Evolutionary conservation across 1,140 invertebrate genomes (phyloP).

Genomic region (Megalopta genalis): DNA sequence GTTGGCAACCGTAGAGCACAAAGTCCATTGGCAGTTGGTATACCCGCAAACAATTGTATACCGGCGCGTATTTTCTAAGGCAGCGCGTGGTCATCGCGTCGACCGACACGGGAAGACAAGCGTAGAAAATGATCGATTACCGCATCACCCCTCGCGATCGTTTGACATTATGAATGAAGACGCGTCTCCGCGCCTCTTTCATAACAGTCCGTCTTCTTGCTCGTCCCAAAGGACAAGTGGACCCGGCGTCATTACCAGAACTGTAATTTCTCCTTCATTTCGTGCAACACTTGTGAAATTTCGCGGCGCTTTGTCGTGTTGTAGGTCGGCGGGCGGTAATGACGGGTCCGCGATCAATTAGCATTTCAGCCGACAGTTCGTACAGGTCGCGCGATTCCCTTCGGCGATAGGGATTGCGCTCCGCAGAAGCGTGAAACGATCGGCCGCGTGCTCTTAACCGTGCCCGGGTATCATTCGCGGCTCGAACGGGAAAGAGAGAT

Average conservation of each 20-base stretch:
- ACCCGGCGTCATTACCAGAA: slow-evolving; percentile 37
- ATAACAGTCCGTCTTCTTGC: slow-evolving; percentile 55
- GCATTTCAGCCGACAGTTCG: slow-evolving; percentile 35
- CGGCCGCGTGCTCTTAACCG: background rate
- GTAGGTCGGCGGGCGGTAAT: background rate
- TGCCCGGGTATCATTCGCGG: background rate
- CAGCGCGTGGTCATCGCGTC: too few species aligned
- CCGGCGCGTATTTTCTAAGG: too few species aligned
- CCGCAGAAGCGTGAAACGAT: slow-evolving; percentile 40
- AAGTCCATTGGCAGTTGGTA: too few species aligned
- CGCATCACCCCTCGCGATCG: slow-evolving; percentile 13
- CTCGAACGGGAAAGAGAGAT: background rate
- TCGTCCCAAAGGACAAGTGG: slow-evolving; percentile 28
- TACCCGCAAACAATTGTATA: too few species aligned
- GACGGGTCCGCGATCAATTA: slow-evolving; percentile 36
- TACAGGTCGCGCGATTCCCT: background rate
- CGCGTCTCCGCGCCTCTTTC: slow-evolving; percentile 37
- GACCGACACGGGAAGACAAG: background rate
- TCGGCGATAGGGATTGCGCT: slow-evolving; percentile 26
- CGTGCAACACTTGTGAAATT: slow-evolving; percentile 34
- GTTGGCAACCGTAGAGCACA: too few species aligned
- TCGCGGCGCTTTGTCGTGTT: slow-evolving; percentile 44
- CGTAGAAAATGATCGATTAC: background rate
- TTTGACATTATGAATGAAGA: slow-evolving; percentile 52
- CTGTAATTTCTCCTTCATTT: slow-evolving; percentile 32